phyloP scores from a whole-genome alignment of 2,113 vertebrate species.

The Pachycephala philippinensis region DNA sequence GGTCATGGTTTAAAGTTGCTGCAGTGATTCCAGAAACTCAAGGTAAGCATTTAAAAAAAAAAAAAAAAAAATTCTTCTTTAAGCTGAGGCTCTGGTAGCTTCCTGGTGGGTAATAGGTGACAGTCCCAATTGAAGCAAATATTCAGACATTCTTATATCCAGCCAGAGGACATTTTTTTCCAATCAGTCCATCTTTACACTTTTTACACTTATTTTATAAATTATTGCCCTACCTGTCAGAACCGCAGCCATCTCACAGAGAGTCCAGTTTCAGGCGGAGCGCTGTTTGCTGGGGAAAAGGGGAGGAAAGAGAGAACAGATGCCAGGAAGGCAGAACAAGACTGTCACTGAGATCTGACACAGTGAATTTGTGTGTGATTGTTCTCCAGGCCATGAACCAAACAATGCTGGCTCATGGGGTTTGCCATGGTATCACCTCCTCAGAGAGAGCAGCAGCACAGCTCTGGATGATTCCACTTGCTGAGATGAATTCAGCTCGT shows the following conservation, averaged over 20 bases:
- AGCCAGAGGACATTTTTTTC: not conserved
- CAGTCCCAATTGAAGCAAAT: not conserved
- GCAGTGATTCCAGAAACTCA: not conserved
- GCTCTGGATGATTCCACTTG: not conserved
- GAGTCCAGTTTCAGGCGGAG: not conserved
- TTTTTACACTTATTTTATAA: not conserved
- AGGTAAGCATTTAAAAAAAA: not conserved
- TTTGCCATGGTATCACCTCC: not conserved
- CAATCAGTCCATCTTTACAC: not conserved
- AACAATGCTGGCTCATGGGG: not conserved
- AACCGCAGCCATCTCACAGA: not conserved
- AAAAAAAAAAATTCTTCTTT: not conserved
- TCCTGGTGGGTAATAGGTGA: not conserved
- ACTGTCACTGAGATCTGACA: not conserved
- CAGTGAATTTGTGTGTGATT: not conserved
- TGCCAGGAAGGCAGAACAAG: not conserved
- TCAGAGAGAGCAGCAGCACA: not conserved
- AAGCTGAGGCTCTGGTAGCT: not conserved
- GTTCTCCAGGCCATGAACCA: not conserved
- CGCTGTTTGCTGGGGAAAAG: not conserved
- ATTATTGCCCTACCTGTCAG: not conserved
- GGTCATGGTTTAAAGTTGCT: not conserved
- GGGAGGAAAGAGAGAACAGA: not conserved
- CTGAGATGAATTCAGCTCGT: not conserved
- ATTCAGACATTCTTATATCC: not conserved